Evolutionary conservation across 2,113 vertebrate genomes (phyloP), one percentile per base, ranked within the genome.

Genomic region (Vireo altiloquus): DNA sequence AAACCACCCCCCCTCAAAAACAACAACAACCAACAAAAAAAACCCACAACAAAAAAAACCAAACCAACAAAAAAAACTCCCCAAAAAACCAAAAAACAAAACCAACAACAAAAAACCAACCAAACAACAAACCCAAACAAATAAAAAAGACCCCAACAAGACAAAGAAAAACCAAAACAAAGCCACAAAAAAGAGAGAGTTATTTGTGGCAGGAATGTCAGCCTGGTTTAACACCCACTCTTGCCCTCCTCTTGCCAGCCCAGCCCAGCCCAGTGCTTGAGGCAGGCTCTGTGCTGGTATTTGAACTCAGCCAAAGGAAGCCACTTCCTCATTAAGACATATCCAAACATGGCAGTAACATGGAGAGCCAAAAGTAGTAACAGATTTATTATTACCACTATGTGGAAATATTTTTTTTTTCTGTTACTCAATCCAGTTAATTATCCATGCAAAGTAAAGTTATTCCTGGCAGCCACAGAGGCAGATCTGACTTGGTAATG

Each of bases 311-410:
- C 44, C 59, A 91, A 84, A 92, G 70, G 95, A 98, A 97, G 93
- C 52, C 91, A 96, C 90, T 94, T 90, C 90, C 93, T 97, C 97
- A 96, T 96, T 97, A 97, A 97, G 95, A 94, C 79, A 90, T 97
- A 94, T 56, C 93, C 96, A 97, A 96, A 88, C 96, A 97, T 89
- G 90, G 86, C 94, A 95, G 96, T 87, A 97, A 95, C 54, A 46
- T 46, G 52, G 83, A 70, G 68, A 74, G 95, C 92, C 95, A 96
- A 97, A 98, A 96, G 95, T 96, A 97, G 94, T 93, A 97, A 96
- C 84, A 79, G 91, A 96, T 95, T 97, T 97, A 97, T 97, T 96
- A 97, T 92, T 97, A 97, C 80, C 82, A 94, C 82, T 95, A 50
- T 91, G 68, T 94, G 84, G 89, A 97, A 97, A 96, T 96, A 96